These are phyloP conservation scores for Leptinotarsa juncta DNA, from an alignment of 2,888 invertebrate species.

Conservation along the genomic window DNA sequence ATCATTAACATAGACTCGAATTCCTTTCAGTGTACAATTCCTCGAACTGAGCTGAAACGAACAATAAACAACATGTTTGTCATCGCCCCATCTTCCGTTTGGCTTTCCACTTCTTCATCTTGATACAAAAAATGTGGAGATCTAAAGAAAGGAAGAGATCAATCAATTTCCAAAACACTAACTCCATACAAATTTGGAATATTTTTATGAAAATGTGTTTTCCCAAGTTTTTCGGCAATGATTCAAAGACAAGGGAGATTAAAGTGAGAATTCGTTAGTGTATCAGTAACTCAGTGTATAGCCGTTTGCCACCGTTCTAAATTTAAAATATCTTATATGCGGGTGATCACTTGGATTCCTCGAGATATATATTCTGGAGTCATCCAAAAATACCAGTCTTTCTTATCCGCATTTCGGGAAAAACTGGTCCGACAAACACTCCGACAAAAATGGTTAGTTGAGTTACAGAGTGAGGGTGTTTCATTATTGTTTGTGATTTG, in stretches of 20 bases:
- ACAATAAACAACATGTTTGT: too few species aligned
- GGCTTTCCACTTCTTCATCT: too few species aligned
- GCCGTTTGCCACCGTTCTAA: constrained; percentile 44
- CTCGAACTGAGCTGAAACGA: too few species aligned
- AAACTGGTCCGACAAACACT: constrained; percentile 25
- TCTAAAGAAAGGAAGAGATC: too few species aligned
- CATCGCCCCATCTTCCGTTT: too few species aligned
- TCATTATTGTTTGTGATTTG: constrained; percentile 23
- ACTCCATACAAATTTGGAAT: too few species aligned
- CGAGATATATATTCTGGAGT: constrained; percentile 46
- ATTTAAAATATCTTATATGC: constrained; percentile 43
- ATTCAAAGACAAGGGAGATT: background rate
- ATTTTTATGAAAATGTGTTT: too few species aligned
- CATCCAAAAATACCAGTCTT: constrained; percentile 43
- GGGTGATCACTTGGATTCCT: constrained; percentile 38
- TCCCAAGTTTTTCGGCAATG: too few species aligned
- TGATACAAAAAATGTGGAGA: too few species aligned
- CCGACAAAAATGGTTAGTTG: constrained; percentile 40
- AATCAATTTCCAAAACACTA: too few species aligned
- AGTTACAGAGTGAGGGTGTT: constrained; percentile 18
- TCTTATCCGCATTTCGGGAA: constrained; percentile 38
- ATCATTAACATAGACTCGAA: too few species aligned
- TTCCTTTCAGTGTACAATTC: too few species aligned
- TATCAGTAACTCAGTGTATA: constrained; percentile 31
- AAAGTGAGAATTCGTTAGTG: background rate